Percentiles rank a stretch among this genome's conserved stretches.
Conservation (phyloP, 2,797 vertebrate species). For the Gymnoscopelus microlampas region DNA sequence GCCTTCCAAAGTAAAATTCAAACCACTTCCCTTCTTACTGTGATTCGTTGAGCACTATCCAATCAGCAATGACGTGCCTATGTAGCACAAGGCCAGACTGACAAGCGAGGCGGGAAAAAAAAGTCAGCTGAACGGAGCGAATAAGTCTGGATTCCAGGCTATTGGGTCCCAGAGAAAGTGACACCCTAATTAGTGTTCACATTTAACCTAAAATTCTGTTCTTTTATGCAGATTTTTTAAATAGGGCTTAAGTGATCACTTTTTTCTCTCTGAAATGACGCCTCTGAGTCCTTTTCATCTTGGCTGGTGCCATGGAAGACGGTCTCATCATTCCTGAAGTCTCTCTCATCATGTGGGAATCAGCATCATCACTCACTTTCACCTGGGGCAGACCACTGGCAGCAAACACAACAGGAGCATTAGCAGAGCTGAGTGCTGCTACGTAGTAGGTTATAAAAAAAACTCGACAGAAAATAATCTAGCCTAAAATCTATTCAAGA, state of each 20-base stretch:
- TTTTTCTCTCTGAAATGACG: too few species aligned
- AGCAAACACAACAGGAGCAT: slow-evolving; percentile 46
- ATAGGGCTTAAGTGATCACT: too few species aligned
- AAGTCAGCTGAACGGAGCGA: neutral
- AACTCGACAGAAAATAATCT: slow-evolving; percentile 8
- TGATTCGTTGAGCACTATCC: too few species aligned
- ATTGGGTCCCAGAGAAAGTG: too few species aligned
- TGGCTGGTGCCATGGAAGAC: slow-evolving; percentile 22
- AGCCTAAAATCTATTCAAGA: neutral
- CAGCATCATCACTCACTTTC: slow-evolving; percentile 38
- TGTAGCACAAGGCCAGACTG: too few species aligned
- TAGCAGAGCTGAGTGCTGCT: neutral
- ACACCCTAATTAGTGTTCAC: too few species aligned
- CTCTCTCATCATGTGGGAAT: slow-evolving; percentile 14
- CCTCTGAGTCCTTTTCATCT: slow-evolving; percentile 42
- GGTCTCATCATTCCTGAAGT: slow-evolving; percentile 40
- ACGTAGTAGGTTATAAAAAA: slow-evolving; percentile 9
- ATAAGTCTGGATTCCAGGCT: too few species aligned
- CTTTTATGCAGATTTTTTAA: too few species aligned
- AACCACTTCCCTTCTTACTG: too few species aligned
- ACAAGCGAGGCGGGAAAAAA: neutral
- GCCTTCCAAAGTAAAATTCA: too few species aligned
- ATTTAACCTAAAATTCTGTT: too few species aligned
- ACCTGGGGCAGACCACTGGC: slow-evolving; percentile 95
- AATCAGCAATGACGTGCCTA: too few species aligned